Percentiles rank a stretch among this genome's conserved stretches.
phyloP scores from a whole-genome alignment of 2,113 vertebrate species.

The Lamprologus sp. region DNA sequence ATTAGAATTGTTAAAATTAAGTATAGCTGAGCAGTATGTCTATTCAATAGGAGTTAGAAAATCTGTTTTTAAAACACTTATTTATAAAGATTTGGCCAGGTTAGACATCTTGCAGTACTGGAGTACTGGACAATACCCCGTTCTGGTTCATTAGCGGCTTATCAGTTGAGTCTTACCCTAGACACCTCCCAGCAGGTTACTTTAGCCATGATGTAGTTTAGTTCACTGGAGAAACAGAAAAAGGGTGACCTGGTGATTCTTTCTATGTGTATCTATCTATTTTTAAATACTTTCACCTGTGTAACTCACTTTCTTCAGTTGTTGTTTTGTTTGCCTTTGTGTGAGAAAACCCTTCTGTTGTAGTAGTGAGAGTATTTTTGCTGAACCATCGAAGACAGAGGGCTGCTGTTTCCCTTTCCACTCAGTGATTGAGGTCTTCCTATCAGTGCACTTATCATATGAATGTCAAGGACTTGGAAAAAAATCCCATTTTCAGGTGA shows the following conservation, averaged over 20 bases:
- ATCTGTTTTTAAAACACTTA: background rate
- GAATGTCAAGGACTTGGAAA: constrained; percentile 54
- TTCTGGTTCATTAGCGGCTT: background rate
- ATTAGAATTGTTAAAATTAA: background rate
- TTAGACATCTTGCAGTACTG: background rate
- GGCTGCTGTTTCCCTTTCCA: constrained; percentile 31
- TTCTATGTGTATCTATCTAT: background rate
- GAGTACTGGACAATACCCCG: background rate
- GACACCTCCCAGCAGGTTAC: background rate
- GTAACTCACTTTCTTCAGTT: background rate
- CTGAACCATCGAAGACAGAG: background rate
- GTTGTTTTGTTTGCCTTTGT: background rate
- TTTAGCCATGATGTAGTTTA: background rate
- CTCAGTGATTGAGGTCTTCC: constrained; percentile 30
- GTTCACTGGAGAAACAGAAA: background rate
- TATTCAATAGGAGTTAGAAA: background rate
- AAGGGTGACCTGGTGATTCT: background rate
- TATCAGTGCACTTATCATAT: constrained; percentile 58
- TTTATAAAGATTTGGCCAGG: background rate
- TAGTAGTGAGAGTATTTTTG: background rate
- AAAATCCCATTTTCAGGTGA: constrained; percentile 49
- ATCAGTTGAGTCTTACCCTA: background rate
- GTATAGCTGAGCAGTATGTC: background rate
- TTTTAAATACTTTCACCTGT: background rate
- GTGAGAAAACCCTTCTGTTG: background rate